Evolutionary conservation across 2,888 invertebrate genomes (phyloP), one percentile per base, ranked within the genome.

Genomic region (Leptinotarsa juncta): DNA sequence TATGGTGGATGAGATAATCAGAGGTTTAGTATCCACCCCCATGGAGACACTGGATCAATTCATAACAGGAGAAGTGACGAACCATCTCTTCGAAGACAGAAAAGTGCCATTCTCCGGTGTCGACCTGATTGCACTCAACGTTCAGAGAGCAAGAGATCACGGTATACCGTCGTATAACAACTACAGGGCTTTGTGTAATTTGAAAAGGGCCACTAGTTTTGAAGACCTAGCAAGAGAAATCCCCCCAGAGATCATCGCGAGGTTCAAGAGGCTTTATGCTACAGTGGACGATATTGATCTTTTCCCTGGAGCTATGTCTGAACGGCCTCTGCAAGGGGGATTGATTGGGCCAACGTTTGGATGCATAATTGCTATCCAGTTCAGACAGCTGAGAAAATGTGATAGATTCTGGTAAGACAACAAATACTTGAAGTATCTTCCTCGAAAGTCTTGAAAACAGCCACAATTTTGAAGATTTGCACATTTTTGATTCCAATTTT

Each of bases 271-370:
- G 75, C 93, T 96, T 77, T 96, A 96, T 86, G 92, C 94, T 0
- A 94, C 95, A 3, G 97, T 98, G 0, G 97, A 98, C 84, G 98
- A 99, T 86, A 96, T 99, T 73, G 97, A 99, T 87, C 90, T 98
- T 3, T 99, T 98, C 91, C 96, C 97, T 0, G 98, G 98, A 26
- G 96, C 97, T 3, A 94, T 98, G 93, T 95, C 96, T 81, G 95
- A 96, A 86, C 90, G 94, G 67, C 95, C 96, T 0, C 89, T 97
- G 7, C 95, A 95, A 83, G 98, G 98, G 7, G 97, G 96, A 5
- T 89, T 97, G 0, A 95, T 98, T 0, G 98, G 98, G 4, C 98
- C 98, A 0, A 98, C 98, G 0, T 95, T 98, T 85, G 97, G 97
- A 16, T 95, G 96, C 85, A 95, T 99, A 83, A 96, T 99, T 82